Evolutionary conservation across 2,113 vertebrate genomes (phyloP).

Genomic region (Trinectes maculatus): DNA sequence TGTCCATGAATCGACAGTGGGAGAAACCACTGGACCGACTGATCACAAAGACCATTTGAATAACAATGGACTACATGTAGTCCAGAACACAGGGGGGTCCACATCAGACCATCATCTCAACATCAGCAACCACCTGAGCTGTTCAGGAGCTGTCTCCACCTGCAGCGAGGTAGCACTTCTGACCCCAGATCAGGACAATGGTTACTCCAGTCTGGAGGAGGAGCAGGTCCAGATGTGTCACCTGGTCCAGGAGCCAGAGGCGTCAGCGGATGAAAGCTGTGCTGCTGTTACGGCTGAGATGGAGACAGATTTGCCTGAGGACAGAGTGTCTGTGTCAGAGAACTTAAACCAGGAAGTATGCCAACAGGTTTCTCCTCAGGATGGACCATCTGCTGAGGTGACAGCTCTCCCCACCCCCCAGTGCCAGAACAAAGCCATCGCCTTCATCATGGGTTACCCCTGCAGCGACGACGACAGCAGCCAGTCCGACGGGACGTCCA

Average conservation of each 20-base stretch:
- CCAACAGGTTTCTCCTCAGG: background rate
- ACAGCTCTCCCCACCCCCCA: constrained; percentile 47
- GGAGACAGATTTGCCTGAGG: constrained; percentile 19
- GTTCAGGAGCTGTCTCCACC: constrained; percentile 27
- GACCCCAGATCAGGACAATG: constrained; percentile 86
- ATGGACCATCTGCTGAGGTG: accelerated
- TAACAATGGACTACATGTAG: constrained; percentile 51
- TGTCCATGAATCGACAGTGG: constrained; percentile 44
- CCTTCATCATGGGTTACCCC: constrained; percentile 91
- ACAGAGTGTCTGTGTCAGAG: background rate
- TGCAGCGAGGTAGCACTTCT: constrained; percentile 66
- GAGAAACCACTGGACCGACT: constrained; percentile 72
- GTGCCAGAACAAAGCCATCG: constrained; percentile 90
- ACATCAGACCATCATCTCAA: constrained; percentile 17
- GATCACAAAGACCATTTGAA: constrained; percentile 54
- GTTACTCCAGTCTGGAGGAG: constrained; percentile 93
- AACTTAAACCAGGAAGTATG: background rate
- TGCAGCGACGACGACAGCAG: constrained; percentile 79
- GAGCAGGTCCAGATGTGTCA: constrained; percentile 73
- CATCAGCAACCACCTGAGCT: constrained; percentile 17
- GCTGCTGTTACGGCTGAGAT: background rate
- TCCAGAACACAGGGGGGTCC: constrained; percentile 41
- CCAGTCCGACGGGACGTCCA: constrained; percentile 74
- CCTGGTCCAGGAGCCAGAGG: constrained; percentile 18
- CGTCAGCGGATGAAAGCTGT: accelerated